Evolutionary conservation across 2,113 vertebrate genomes (phyloP).

Genomic region (Serinus canaria): DNA sequence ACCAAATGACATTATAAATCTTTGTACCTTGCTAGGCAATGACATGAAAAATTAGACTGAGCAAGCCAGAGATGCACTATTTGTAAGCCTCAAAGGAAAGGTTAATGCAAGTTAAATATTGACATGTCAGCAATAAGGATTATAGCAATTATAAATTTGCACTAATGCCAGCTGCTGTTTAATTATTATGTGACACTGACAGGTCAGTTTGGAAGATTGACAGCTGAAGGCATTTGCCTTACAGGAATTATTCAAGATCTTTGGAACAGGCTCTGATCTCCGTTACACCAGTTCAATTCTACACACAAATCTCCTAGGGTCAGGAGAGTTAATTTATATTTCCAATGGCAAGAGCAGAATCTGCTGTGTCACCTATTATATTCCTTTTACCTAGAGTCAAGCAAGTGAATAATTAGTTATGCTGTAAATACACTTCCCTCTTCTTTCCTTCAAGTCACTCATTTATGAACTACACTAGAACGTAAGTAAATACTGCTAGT

Average conservation of each 20-base stretch:
- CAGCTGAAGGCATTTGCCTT: slow-evolving; percentile 46
- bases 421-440: not conserved
- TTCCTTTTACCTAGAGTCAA: not conserved
- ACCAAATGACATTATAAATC: slow-evolving; percentile 73
- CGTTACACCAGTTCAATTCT: not conserved
- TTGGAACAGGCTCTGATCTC: not conserved
- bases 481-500: not conserved
- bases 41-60: slow-evolving; percentile 78
- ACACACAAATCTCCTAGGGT: not conserved
- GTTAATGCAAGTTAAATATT: slow-evolving; percentile 84
- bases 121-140: slow-evolving; percentile 79
- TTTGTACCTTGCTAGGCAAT: slow-evolving; percentile 67
- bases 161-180: slow-evolving; percentile 60
- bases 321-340: not conserved
- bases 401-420: not conserved
- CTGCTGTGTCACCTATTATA: not conserved
- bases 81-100: slow-evolving; percentile 78
- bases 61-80: slow-evolving; percentile 68
- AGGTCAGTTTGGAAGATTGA: slow-evolving; percentile 55
- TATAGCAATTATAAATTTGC: slow-evolving; percentile 77
- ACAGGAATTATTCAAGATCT: slow-evolving; percentile 22
- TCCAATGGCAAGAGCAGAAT: not conserved
- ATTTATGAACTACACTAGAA: not conserved
- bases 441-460: not conserved
- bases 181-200: slow-evolving; percentile 69